Percentiles rank a stretch among this genome's conserved stretches.
These are phyloP conservation scores for Xanthostigma xanthostigma DNA, from an alignment of 2,888 invertebrate genomes.

Conservation along the genomic window DNA sequence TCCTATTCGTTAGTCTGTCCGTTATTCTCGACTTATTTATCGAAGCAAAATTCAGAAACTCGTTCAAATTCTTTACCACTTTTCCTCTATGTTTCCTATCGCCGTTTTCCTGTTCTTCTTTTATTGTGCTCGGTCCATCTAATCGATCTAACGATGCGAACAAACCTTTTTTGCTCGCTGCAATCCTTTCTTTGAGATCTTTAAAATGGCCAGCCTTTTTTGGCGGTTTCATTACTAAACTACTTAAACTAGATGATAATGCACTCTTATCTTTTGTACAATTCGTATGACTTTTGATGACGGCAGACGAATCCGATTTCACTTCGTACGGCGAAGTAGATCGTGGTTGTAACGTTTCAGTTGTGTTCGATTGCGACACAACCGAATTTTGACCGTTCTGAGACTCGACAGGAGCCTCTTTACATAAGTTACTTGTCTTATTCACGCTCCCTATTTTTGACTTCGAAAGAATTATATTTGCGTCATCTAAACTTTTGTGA, in stretches of 20 bases:
- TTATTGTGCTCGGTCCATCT: constrained; percentile 27
- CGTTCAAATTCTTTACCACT: constrained; percentile 65
- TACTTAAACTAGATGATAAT: constrained; percentile 28
- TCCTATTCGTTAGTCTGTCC: constrained; percentile 19
- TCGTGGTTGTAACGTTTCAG: constrained; percentile 17
- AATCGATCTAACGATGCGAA: constrained; percentile 43
- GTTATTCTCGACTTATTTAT: constrained; percentile 44
- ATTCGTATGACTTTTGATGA: not conserved
- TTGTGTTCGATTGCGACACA: constrained; percentile 1
- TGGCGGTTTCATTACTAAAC: constrained; percentile 24
- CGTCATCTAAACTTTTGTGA: constrained; percentile 54
- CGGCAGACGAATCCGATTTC: constrained; percentile 23
- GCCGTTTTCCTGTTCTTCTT: constrained; percentile 28
- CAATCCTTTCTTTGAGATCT: constrained; percentile 38
- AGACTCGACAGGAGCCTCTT: constrained; percentile 5
- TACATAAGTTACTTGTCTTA: constrained; percentile 6
- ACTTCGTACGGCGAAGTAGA: constrained; percentile 28
- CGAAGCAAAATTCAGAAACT: constrained; percentile 65
- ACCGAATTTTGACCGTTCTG: constrained; percentile 5
- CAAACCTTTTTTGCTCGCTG: constrained; percentile 33
- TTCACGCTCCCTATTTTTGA: too few relatives aligned
- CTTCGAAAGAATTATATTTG: constrained; percentile 23
- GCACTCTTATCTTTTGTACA: constrained; percentile 17
- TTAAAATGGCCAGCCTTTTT: constrained; percentile 34
- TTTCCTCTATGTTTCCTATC: constrained; percentile 29